These are phyloP conservation scores for Leptinotarsa rubiginosa DNA, from an alignment of 2,888 invertebrate species.

Conservation along the genomic window DNA sequence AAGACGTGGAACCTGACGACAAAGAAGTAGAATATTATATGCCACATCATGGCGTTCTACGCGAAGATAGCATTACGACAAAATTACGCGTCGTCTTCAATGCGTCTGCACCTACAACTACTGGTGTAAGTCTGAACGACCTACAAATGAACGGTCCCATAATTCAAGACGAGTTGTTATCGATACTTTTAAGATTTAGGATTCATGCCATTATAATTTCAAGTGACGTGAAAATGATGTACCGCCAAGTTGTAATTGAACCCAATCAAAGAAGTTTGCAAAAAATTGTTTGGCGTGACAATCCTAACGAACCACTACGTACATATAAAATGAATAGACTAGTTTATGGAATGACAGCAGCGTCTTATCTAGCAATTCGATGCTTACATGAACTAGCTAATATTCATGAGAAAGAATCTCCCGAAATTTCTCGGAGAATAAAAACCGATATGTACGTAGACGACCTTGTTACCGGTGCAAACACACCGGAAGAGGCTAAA, in stretches of 20 bases:
- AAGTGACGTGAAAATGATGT: slow-evolving; percentile 61
- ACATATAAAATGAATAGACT: slow-evolving; percentile 50
- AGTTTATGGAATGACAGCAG: slow-evolving; percentile 56
- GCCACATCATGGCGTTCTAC: neutral
- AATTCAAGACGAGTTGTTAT: neutral
- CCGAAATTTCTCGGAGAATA: slow-evolving; percentile 36
- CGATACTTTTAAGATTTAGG: neutral
- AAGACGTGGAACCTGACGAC: neutral
- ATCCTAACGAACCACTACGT: slow-evolving; percentile 40
- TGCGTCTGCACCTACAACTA: neutral
- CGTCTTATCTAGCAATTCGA: slow-evolving; percentile 49
- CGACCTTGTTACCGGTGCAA: slow-evolving; percentile 49
- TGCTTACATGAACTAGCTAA: slow-evolving; percentile 45
- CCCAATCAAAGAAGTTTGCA: slow-evolving; percentile 47
- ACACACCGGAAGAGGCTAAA: slow-evolving; percentile 39
- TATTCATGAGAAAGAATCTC: slow-evolving; percentile 38
- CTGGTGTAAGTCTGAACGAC: slow-evolving; percentile 6
- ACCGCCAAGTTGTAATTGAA: slow-evolving; percentile 52
- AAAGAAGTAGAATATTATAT: neutral
- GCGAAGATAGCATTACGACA: neutral
- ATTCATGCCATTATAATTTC: slow-evolving; percentile 48
- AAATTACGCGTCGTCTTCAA: neutral
- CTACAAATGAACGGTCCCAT: neutral
- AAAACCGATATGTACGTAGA: slow-evolving; percentile 53
- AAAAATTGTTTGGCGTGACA: slow-evolving; percentile 57